Conservation (phyloP, 2,797 vertebrate genomes). For the Staurois parvus region DNA sequence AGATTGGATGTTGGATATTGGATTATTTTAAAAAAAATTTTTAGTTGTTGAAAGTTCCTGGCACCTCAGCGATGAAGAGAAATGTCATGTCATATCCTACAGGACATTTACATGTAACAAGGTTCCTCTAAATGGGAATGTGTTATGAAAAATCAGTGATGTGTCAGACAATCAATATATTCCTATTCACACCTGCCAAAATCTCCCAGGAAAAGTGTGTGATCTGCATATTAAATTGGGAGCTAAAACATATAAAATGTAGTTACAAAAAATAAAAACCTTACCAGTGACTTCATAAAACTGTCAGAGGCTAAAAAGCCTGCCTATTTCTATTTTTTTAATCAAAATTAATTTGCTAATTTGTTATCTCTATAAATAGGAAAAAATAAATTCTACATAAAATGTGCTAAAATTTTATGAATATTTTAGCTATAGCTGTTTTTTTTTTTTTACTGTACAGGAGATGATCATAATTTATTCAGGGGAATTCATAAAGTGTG, state of each 20-base stretch:
- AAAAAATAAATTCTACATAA: too few species aligned
- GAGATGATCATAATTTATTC: too few species aligned
- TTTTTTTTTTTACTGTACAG: too few species aligned
- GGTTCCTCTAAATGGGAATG: neutral
- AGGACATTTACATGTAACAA: neutral
- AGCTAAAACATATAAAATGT: neutral
- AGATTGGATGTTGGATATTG: too few species aligned
- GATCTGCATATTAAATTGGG: neutral
- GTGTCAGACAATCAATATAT: constrained; percentile 24
- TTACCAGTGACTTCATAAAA: neutral
- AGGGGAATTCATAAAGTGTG: too few species aligned
- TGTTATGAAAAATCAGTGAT: neutral
- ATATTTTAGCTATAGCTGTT: too few species aligned
- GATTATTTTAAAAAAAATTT: too few species aligned
- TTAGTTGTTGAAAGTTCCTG: neutral
- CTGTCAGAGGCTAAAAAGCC: neutral
- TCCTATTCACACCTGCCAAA: constrained; percentile 44
- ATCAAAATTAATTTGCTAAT: neutral
- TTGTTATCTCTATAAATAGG: too few species aligned
- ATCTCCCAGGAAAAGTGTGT: neutral
- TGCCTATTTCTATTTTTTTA: neutral
- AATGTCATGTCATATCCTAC: constrained; percentile 19
- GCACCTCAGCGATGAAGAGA: neutral
- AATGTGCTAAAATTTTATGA: too few species aligned
- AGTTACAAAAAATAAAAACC: neutral